These are phyloP conservation scores for Theristicus caerulescens DNA, from an alignment of 2,113 vertebrate genomes.

Conservation along the genomic window DNA sequence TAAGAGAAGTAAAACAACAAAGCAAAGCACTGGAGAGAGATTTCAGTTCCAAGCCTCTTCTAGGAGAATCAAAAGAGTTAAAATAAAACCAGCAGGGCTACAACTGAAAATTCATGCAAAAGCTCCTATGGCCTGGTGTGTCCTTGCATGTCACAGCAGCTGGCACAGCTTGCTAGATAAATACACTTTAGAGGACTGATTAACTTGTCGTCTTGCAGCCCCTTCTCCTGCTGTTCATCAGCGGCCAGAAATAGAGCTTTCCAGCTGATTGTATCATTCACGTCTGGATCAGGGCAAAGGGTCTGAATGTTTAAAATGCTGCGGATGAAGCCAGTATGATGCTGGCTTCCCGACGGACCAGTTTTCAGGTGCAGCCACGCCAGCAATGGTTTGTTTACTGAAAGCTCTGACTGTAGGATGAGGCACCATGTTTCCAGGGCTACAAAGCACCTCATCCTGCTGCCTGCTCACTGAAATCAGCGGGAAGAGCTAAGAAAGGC, in stretches of 20 bases:
- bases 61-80: slow-evolving; percentile 27
- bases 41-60: neutral
- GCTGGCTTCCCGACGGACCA: neutral
- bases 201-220: neutral
- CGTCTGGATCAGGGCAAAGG: neutral
- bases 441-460: slow-evolving; percentile 4
- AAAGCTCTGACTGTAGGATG: neutral
- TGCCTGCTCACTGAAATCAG: neutral
- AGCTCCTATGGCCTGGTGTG: neutral
- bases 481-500: neutral
- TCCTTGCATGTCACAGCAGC: slow-evolving; percentile 28
- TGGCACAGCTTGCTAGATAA: slow-evolving; percentile 1
- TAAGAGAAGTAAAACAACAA: slow-evolving; percentile 12
- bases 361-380: neutral
- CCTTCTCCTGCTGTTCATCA: slow-evolving; percentile 20
- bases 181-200: slow-evolving; percentile 36
- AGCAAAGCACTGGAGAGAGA: neutral
- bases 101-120: neutral
- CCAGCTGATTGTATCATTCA: neutral
- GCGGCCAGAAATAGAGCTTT: neutral
- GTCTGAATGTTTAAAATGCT: neutral
- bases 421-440: slow-evolving; percentile 7
- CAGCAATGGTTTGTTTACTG: neutral
- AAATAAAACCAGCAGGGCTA: slow-evolving; percentile 16
- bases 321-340: rapidly evolving